A percentile compares a stretch with the other conserved stretches of the same genome.
Conservation (phyloP, 2,888 invertebrate species). For the Chrysolina americana region DNA sequence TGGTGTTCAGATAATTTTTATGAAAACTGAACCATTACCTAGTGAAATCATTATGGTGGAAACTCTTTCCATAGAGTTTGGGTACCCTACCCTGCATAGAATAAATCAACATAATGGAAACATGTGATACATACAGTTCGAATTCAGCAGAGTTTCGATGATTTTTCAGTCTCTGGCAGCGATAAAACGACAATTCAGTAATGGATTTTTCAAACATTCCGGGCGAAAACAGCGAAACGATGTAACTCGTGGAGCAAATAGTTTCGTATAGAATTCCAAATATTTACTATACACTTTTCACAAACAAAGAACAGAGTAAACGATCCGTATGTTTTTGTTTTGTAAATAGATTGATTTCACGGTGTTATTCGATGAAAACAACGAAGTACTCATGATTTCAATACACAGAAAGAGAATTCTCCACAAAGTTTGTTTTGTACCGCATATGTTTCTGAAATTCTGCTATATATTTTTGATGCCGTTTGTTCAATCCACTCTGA, state of each 20-base stretch:
- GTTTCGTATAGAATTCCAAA: conserved; percentile 19
- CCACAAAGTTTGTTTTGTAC: not conserved
- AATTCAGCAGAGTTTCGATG: conserved; percentile 3
- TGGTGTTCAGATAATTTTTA: too few species aligned
- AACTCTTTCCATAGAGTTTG: too few species aligned
- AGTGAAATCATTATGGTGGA: not conserved
- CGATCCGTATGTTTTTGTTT: conserved; percentile 10
- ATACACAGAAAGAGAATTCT: not conserved
- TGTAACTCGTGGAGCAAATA: conserved; percentile 15
- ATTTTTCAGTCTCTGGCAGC: conserved; percentile 2
- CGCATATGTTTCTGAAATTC: not conserved
- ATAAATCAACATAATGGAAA: not conserved
- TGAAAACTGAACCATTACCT: too few species aligned
- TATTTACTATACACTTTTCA: conserved; percentile 20
- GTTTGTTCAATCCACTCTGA: not conserved
- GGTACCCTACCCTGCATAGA: too few species aligned
- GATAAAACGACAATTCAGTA: conserved; percentile 13
- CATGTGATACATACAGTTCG: not conserved
- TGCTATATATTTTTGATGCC: not conserved
- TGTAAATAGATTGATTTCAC: conserved; percentile 15
- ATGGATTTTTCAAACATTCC: conserved; percentile 14
- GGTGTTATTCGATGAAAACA: conserved; percentile 8
- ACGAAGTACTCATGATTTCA: conserved; percentile 2
- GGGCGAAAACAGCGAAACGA: conserved; percentile 4
- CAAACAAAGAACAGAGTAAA: conserved; percentile 18